These are phyloP conservation scores for Poecilia velifera DNA, from an alignment of 2,797 vertebrate genomes.

Conservation along the genomic window DNA sequence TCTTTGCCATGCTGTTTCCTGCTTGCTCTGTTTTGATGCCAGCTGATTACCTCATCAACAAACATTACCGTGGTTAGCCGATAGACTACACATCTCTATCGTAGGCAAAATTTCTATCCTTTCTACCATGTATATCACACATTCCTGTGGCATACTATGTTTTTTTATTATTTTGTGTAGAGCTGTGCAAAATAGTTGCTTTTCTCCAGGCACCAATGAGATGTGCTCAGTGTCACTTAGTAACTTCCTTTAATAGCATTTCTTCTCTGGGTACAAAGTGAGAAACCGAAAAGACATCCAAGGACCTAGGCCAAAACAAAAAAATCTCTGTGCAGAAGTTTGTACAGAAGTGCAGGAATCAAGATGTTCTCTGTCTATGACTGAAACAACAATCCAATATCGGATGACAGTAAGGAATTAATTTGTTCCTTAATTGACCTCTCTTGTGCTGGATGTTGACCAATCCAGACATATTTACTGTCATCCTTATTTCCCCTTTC, in stretches of 20 bases:
- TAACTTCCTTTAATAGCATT: neutral
- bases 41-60: too few relatives aligned
- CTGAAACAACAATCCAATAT: neutral
- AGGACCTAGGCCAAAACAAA: neutral
- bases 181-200: neutral
- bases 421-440: neutral
- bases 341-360: neutral
- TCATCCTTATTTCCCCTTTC: neutral
- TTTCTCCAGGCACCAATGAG: neutral
- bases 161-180: neutral
- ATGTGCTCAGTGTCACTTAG: neutral
- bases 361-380: neutral
- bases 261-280: neutral
- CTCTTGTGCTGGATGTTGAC: neutral
- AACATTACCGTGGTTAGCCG: too few relatives aligned
- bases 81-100: too few relatives aligned
- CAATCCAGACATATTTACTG: neutral
- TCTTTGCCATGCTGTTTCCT: too few relatives aligned
- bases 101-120: too few relatives aligned
- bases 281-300: neutral
- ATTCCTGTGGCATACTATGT: neutral
- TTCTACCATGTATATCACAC: too few relatives aligned
- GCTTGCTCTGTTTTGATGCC: too few relatives aligned
- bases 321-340: neutral
- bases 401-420: neutral